Evolutionary conservation across 2,797 vertebrate species (phyloP), one percentile per base, ranked within the genome.

Genomic region (Spondyliosoma cantharus): DNA sequence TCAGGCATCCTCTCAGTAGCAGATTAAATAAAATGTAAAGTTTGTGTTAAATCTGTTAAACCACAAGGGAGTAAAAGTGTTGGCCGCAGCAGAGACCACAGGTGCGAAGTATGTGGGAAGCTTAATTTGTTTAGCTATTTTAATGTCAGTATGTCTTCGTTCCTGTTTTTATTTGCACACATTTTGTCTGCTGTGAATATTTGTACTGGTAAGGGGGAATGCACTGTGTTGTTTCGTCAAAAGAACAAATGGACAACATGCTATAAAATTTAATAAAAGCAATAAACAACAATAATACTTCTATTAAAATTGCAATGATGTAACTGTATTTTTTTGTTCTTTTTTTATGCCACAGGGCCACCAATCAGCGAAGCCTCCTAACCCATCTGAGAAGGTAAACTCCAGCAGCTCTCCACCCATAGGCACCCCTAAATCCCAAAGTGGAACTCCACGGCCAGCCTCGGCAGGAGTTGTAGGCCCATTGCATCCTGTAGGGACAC

Each of bases 351-450:
- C 24, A 48, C 86, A 96, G 94, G 90, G 90, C 75, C 85, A 89
- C 78, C 16, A 83, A 76, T 61, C 90, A 88, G 93, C 89, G 90
- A 98, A 97, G 93, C 93, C 95, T 74, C 88, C 95, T 50, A 95
- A 91, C 19, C 86, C 95, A n/a, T 86, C 94, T 1, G 97, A 98
- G 75, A 96, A 96, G 7, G 88, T 96, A 27, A 94, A 90, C 78
- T 96, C 96, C n/a, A 90, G 95, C 87, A 94, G 91, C 85, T 95
- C 96, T 43, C 95, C 97, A 1, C 93, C 96, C n/a, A 94, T 91
- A 43, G 95, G 93, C 77, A 96, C 96, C 62, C 96, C 96, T 0
- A 97, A 97, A 91, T 96, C 97, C 62, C 96, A 97, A 89, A 94
- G 93, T 56, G 95, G 93, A 77, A 95, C 95, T 80, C 87, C 94